Conservation (phyloP, 2,113 vertebrate species). For the Periophthalmodon schlosseri region DNA sequence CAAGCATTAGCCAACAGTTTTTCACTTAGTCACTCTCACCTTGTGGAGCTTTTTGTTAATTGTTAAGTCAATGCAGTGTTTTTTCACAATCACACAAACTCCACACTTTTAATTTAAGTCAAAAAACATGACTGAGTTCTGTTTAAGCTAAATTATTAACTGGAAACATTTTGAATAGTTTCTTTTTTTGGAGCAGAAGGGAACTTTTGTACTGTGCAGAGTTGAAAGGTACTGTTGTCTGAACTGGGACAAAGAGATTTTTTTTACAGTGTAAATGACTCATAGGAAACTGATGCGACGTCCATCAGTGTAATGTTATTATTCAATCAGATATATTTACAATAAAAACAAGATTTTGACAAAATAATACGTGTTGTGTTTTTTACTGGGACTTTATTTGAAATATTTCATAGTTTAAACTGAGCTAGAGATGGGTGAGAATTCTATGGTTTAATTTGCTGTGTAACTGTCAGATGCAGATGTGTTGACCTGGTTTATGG, state of each 20-base stretch:
- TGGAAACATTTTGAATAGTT: conserved; percentile 19
- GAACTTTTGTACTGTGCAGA: conserved; percentile 31
- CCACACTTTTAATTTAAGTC: no score
- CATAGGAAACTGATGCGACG: conserved; percentile 58
- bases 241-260: conserved; percentile 36
- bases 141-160: background rate
- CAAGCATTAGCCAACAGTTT: no score
- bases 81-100: no score
- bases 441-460: no score
- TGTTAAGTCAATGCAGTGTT: no score
- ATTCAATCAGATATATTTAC: conserved; percentile 65
- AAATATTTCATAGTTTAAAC: background rate
- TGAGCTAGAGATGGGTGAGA: no score
- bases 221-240: conserved; percentile 42
- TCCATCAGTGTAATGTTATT: conserved; percentile 49
- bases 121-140: background rate
- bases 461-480: no score
- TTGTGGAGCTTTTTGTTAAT: no score
- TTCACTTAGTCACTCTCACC: no score
- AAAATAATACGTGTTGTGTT: conserved; percentile 3
- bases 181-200: conserved; percentile 14
- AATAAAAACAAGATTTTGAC: conserved; percentile 58
- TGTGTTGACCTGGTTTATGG: no score
- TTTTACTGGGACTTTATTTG: conserved; percentile 12
- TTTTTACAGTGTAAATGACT: conserved; percentile 60